Base-by-base conservation (phyloP, 1,140 invertebrate species). In the Drosophila pachea region DNA sequence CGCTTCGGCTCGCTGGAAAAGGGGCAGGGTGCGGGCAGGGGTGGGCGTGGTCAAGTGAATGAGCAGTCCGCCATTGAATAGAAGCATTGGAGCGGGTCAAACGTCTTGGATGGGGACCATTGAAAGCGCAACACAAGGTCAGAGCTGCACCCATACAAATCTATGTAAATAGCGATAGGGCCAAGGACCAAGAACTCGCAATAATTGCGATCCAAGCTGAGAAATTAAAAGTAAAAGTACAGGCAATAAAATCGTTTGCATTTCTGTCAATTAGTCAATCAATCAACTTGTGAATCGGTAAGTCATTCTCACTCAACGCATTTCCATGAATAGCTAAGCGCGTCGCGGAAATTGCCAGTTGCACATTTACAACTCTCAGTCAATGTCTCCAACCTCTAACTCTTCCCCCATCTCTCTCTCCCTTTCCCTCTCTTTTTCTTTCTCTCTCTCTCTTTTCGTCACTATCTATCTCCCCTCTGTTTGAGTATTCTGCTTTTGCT, bases 81-180 rank as follows among this genome's bases (percentile, higher is more conserved):
- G 43, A 76, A 40, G 54, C 68, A 64, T 53, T 68, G 73, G 63
- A 49, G 76, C 68, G 32, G 49, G 8, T 52, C 53, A 40, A n/a
- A 11, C 12, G 45, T 35, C 40, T 14, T 77, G 47, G 50, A 59
- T 22, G 35, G 52, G 5, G n/a, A 14, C 42, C 33, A 60, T 47
- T 54, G 32, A 70, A 66, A 59, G 7, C n/a, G 29, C 16, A 33
- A 36, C 1, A 14, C 76, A 79, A 81, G 76, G 77, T 73, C 64
- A 68, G 29, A 52, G 48, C 40, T 71, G 66, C 52, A 61, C 70
- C 58, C 66, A 59, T 36, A 47, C 22, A 45, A 66, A 67, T 38
- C 8, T 55, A 73, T 76, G 68, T 68, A 76, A 78, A 81, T 76
- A 68, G 77, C 63, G 42, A 74, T 64, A 47, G 62, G 42, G 43